These are phyloP conservation scores for Ecliptopera silaceata DNA, from an alignment of 2,888 invertebrate genomes.

Conservation along the genomic window DNA sequence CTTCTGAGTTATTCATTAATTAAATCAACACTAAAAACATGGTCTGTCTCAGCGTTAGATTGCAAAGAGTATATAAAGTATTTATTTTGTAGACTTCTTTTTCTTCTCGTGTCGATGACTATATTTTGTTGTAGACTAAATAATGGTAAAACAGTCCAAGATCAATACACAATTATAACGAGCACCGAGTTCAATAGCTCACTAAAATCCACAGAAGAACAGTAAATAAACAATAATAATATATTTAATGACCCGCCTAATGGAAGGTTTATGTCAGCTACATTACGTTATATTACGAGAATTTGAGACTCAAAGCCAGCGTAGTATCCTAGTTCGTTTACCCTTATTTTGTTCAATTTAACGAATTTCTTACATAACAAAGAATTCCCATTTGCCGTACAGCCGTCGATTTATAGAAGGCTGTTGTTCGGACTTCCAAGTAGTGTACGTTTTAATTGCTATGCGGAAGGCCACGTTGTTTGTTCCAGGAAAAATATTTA, in stretches of 20 bases:
- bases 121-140: no score
- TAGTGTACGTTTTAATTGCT: constrained; percentile 29
- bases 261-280: constrained; percentile 19
- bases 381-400: background rate
- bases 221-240: constrained; percentile 30
- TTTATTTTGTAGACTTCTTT: no score
- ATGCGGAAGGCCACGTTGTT: constrained; percentile 16
- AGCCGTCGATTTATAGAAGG: background rate
- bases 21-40: no score
- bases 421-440: constrained; percentile 19
- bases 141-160: no score
- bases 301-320: constrained; percentile 14
- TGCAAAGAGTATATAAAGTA: no score
- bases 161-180: background rate
- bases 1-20: no score
- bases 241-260: constrained; percentile 28
- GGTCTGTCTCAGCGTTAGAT: no score
- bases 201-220: constrained; percentile 24
- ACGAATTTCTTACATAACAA: background rate
- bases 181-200: constrained; percentile 18
- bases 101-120: no score
- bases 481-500: background rate
- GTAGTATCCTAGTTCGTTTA: constrained; percentile 23
- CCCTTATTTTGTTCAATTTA: constrained; percentile 8
- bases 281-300: constrained; percentile 16